Conservation (phyloP, 1,140 invertebrate genomes). For the Trichonephila inaurata region DNA sequence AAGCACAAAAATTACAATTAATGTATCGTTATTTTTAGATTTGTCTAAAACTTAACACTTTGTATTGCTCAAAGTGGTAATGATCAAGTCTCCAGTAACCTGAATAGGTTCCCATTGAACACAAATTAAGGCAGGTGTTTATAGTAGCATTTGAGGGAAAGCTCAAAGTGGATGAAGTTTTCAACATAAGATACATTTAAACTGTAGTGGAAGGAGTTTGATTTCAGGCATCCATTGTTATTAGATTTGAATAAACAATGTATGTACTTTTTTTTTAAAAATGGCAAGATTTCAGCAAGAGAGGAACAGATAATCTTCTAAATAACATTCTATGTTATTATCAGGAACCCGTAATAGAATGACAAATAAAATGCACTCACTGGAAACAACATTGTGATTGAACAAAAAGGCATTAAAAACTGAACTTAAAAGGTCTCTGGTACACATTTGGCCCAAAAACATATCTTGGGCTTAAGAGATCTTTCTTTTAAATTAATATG, state of each 20-base stretch:
- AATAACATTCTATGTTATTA: conserved; percentile 36
- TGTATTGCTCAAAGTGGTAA: background rate
- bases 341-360: conserved; percentile 56
- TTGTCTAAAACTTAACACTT: no score
- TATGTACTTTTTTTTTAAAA: conserved; percentile 33
- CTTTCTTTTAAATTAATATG: background rate
- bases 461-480: conserved; percentile 53
- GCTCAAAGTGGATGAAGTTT: conserved; percentile 68
- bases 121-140: conserved; percentile 62
- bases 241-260: conserved; percentile 32
- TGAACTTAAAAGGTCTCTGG: background rate
- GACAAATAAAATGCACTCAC: background rate
- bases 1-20: no score
- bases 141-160: conserved; percentile 55
- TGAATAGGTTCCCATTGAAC: conserved; percentile 16
- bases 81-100: conserved; percentile 30
- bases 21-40: no score
- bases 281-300: conserved; percentile 64
- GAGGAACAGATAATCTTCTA: conserved; percentile 66
- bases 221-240: conserved; percentile 25
- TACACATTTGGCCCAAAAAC: conserved; percentile 44
- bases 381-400: background rate
- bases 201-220: conserved; percentile 47
- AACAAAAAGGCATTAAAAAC: conserved; percentile 13
- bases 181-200: conserved; percentile 45